phyloP scores from a whole-genome alignment of 2,113 vertebrate genomes.

The Dicentrarchus labrax region DNA sequence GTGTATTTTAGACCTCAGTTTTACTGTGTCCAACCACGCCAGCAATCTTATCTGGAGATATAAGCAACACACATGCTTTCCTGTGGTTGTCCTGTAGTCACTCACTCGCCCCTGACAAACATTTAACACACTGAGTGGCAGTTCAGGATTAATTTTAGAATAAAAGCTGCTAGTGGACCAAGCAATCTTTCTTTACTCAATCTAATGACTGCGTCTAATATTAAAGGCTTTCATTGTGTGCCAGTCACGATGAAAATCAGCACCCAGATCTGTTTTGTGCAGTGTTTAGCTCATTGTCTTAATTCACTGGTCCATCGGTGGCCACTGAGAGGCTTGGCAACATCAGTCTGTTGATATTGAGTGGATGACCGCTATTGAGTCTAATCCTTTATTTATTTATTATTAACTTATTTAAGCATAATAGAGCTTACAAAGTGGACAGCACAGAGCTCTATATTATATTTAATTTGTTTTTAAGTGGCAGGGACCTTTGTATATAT shows the following conservation, averaged over 20 bases:
- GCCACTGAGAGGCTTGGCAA: background rate
- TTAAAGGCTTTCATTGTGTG: background rate
- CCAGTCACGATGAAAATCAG: constrained; percentile 6
- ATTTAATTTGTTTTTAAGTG: too few relatives aligned
- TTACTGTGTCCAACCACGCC: background rate
- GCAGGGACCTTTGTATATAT: background rate
- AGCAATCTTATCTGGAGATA: constrained; percentile 2
- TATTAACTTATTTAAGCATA: background rate
- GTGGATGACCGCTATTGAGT: background rate
- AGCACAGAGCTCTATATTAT: too few relatives aligned
- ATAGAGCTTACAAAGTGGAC: background rate
- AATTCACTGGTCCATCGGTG: background rate
- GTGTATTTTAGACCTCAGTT: constrained; percentile 18
- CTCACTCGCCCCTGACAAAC: background rate
- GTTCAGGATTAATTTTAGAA: constrained; percentile 15
- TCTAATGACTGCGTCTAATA: constrained; percentile 2
- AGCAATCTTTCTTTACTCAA: background rate
- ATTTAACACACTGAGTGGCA: background rate
- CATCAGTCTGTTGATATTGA: background rate
- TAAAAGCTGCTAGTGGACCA: background rate
- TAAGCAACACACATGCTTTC: background rate
- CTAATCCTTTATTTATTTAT: background rate
- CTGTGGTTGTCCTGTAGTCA: constrained; percentile 12
- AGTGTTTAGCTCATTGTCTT: constrained; percentile 1
- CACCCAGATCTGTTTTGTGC: constrained; percentile 1